Evolutionary conservation across 2,113 vertebrate species (phyloP), one percentile per base, ranked within the genome.

Genomic region (Nothocercus nigrocapillus): DNA sequence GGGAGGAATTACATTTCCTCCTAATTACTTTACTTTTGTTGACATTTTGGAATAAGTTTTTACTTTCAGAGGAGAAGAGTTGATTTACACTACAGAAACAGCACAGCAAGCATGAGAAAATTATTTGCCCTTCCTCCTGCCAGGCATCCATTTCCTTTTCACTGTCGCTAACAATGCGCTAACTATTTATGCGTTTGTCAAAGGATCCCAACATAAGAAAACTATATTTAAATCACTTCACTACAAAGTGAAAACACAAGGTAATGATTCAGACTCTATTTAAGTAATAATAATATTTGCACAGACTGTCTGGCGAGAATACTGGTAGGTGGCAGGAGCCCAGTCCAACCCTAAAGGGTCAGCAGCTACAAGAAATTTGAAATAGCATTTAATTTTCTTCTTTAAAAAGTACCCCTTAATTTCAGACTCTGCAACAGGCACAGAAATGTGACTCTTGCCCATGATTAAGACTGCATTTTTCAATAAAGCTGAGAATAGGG

Each of bases 131-230:
- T 96, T 97, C 96, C 95, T 96, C 95, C 88, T 94, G 94, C 96
- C 89, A 90, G 77, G 89, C 95, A 88, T 89, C 90, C 93, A 96
- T 96, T 97, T 97, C 97, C 97, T 97, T 92, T 96, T 89, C 90
- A 86, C 85, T 32, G 67, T 34, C 79, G 92, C 92, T 97, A 96
- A 97, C 95, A 97, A 97, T 96, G 95, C 79, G 34, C 89, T 93
- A 97, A 96, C 96, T 96, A 96, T 97, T 97, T 95, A 95, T 95
- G 95, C 94, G 11, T 95, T 96, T 96, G 95, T 96, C 93, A 95
- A 91, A 96, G 90, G 83, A 94, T 84, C 68, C 82, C 82, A 84
- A 27, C 85, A 68, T 69, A 94, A 96, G 93, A 97, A 96, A 94
- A 90, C 91, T 96, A 93, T 97, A 97, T 96, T 97, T 97, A 96